phyloP scores from a whole-genome alignment of 2,797 vertebrate genomes.

The Silurus aristotelis region DNA sequence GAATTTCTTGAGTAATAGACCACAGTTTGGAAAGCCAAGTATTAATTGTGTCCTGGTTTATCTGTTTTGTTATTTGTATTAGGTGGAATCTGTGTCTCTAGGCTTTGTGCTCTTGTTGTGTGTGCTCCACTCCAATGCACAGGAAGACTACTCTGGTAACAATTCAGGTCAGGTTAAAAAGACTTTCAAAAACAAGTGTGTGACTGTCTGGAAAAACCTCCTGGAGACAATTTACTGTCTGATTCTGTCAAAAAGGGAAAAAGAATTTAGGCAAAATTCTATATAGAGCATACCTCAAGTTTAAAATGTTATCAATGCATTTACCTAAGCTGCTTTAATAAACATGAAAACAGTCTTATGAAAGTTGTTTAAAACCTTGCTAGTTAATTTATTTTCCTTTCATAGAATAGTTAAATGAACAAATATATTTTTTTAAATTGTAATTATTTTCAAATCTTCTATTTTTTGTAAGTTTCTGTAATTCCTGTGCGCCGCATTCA shows the following conservation, averaged over 20 bases:
- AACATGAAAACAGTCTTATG: neutral
- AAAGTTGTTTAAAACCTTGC: neutral
- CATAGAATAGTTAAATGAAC: neutral
- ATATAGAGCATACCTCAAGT: neutral
- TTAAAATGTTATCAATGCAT: neutral
- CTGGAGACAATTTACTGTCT: neutral
- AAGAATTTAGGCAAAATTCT: neutral
- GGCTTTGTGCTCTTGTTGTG: conserved; percentile 62
- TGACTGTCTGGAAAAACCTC: neutral
- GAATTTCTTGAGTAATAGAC: neutral
- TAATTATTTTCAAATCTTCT: neutral
- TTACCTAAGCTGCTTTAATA: neutral
- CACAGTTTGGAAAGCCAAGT: neutral
- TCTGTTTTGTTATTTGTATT: conserved; percentile 41
- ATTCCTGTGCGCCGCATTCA: neutral
- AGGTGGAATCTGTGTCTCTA: conserved; percentile 62
- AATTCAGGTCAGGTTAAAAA: conserved; percentile 68
- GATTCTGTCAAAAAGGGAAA: neutral
- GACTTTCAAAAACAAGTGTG: neutral
- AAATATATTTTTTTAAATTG: neutral
- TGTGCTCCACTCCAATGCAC: conserved; percentile 57
- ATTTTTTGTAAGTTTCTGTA: neutral
- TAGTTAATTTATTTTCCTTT: neutral
- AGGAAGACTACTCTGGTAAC: conserved; percentile 70
- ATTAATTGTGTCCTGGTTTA: neutral